Conservation (phyloP, 2,888 invertebrate species). For the Pecten maximus region DNA sequence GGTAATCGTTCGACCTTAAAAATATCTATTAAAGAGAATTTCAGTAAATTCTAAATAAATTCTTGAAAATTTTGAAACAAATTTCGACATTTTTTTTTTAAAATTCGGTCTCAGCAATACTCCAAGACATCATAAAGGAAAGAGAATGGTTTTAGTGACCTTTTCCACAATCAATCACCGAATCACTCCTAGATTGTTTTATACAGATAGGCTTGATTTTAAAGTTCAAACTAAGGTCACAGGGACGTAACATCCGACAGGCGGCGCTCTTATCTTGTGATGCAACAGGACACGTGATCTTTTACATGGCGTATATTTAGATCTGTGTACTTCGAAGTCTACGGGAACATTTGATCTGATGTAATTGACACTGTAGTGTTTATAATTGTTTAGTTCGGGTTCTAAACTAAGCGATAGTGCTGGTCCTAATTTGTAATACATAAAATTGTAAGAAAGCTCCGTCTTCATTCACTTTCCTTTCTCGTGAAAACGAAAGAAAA, state of each 20-base stretch:
- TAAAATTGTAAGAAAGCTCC: neutral
- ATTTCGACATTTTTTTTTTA: too few relatives aligned
- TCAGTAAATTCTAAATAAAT: too few relatives aligned
- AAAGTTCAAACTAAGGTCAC: neutral
- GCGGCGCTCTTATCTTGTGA: neutral
- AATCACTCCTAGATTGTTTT: too few relatives aligned
- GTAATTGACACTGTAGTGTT: neutral
- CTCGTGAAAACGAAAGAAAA: neutral
- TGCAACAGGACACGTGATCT: neutral
- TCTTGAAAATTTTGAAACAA: too few relatives aligned
- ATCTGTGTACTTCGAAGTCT: neutral
- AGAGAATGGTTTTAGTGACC: too few relatives aligned
- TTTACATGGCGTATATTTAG: neutral
- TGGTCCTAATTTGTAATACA: neutral
- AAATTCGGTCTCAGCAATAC: too few relatives aligned
- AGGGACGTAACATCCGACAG: neutral
- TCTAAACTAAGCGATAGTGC: neutral
- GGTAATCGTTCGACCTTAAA: too few relatives aligned
- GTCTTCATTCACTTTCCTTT: neutral
- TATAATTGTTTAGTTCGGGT: slow-evolving; percentile 6
- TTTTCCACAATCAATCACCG: too few relatives aligned
- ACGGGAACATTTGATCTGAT: neutral
- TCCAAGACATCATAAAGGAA: too few relatives aligned
- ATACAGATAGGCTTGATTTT: too few relatives aligned
- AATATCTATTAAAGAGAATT: too few relatives aligned